phyloP scores from a whole-genome alignment of 2,113 vertebrate species.

The Catharus fuscescens region DNA sequence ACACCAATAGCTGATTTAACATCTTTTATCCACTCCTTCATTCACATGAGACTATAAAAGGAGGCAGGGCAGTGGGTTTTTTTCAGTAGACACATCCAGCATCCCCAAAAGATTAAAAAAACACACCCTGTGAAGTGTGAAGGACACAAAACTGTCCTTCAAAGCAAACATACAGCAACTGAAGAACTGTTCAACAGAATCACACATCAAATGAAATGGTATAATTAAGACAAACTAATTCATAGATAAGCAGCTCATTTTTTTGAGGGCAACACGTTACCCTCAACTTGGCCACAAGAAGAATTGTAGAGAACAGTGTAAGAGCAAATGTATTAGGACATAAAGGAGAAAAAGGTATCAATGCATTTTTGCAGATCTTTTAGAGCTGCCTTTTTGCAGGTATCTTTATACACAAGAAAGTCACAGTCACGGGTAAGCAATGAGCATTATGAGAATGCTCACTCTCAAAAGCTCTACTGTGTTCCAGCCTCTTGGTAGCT shows the following conservation, averaged over 20 bases:
- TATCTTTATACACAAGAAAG: neutral
- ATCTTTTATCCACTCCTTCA: neutral
- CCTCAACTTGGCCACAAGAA: neutral
- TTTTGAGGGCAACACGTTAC: neutral
- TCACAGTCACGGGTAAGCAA: neutral
- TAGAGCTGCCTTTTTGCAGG: neutral
- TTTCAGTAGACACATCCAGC: neutral
- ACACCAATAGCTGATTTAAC: neutral
- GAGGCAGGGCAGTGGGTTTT: neutral
- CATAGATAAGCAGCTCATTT: neutral
- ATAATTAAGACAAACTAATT: neutral
- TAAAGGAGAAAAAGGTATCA: neutral
- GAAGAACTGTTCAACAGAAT: neutral
- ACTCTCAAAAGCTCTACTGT: fast-evolving
- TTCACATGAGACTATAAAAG: neutral
- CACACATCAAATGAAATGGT: neutral
- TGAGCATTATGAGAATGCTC: neutral
- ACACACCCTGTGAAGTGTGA: too few relatives aligned
- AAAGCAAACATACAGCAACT: neutral
- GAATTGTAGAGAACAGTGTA: neutral
- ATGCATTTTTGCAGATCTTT: neutral
- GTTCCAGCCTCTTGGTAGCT: fast-evolving
- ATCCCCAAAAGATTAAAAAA: neutral
- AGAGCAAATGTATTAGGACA: neutral
- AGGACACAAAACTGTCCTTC: neutral